Base-by-base conservation (phyloP, 2,888 invertebrate species). In the Carabus problematicus region DNA sequence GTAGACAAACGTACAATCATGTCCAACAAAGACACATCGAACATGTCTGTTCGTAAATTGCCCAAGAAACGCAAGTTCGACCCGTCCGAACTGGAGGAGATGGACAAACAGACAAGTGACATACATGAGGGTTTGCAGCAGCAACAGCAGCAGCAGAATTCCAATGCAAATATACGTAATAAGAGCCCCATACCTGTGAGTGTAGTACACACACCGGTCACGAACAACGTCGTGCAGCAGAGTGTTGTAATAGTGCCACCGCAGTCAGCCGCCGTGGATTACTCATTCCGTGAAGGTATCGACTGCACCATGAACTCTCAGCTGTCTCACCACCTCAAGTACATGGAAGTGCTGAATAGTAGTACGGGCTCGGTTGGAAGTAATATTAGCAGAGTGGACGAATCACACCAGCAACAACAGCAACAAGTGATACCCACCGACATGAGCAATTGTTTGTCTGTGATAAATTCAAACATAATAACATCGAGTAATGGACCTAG, bases 21-120 rank as follows among this genome's bases (percentile, higher is more conserved):
- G 68, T 69, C 69, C 39, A 69, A 59, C 41, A 59, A 69, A 56
- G 61, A 62, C 45, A 64, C 49, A n/a, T 43, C 60, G 79, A 81
- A 81, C 76, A 79, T 80, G 79, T 86, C 89, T 71, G 87, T 89
- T 72, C 85, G 91, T 72, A 94, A 93, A 81, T 88, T 97, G 79
- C 97, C 97, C 70, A 97, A 97, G 83, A 97, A 97, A 83, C 88
- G 97, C 72, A 95, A 95, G 83, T 93, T 91, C 78, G 90, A 91
- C 81, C 90, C 90, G 54, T 89, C 91, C 54, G 91, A 92, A 76
- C 83, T 92, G 69, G 93, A 93, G 80, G 91, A 91, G 76, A 85
- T 86, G 75, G 86, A 86, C 76, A 83, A 84, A 71, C 83, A 76
- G 55, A 59, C 60, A 55, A 43, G 56, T 6, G 70, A 41, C 70